phyloP scores from a whole-genome alignment of 53 echinoderm and acorn worm genomes.

The Crossaster papposus region DNA sequence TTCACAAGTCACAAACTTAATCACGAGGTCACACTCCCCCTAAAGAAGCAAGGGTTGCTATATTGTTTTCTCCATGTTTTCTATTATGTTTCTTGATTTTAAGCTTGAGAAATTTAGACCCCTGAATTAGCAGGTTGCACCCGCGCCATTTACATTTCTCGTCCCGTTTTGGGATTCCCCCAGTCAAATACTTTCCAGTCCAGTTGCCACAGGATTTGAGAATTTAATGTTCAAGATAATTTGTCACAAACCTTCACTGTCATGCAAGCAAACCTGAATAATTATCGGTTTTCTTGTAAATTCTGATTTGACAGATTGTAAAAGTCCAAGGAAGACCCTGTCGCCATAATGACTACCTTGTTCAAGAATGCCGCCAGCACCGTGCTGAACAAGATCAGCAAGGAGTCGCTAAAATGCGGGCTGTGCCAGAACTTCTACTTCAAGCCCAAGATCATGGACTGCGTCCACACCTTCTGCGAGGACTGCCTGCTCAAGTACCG shows the following conservation, averaged over 20 bases:
- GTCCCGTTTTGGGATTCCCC: too few species aligned
- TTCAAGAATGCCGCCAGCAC: constrained; percentile 57
- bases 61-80: too few species aligned
- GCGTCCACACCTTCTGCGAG: constrained; percentile 59
- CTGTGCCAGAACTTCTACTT: constrained; percentile 60
- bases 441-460: constrained; percentile 63
- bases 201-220: too few species aligned
- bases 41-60: too few species aligned
- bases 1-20: too few species aligned
- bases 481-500: constrained; percentile 57
- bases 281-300: not conserved
- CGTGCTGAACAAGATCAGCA: constrained; percentile 60
- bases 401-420: constrained; percentile 54
- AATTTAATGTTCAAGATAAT: too few species aligned
- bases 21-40: too few species aligned
- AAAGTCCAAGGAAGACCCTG: not conserved
- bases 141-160: too few species aligned
- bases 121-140: too few species aligned
- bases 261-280: not conserved
- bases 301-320: not conserved
- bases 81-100: too few species aligned
- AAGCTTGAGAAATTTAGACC: too few species aligned
- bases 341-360: constrained; percentile 35
- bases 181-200: too few species aligned
- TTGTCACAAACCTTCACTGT: not conserved